These are phyloP conservation scores for Nyctibius bracteatus DNA, from an alignment of 2,113 vertebrate species.

Conservation along the genomic window DNA sequence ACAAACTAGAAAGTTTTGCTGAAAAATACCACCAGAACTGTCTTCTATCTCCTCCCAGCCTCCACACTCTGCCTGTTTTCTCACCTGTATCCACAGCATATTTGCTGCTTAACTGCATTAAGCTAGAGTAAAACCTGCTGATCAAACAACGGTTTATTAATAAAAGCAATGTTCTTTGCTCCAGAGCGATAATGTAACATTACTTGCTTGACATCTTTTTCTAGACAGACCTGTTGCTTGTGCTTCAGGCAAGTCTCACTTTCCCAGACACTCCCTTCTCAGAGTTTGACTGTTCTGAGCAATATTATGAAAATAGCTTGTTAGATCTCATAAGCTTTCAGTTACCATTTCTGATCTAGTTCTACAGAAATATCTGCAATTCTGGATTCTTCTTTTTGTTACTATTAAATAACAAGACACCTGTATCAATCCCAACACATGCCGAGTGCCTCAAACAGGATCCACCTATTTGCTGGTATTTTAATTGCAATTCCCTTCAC, in stretches of 20 bases:
- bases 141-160: neutral
- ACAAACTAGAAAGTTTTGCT: neutral
- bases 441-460: neutral
- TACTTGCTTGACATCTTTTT: slow-evolving; percentile 69
- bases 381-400: neutral
- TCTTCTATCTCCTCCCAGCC: neutral
- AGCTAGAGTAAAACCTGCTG: slow-evolving; percentile 1
- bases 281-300: neutral
- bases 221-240: slow-evolving; percentile 64
- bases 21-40: neutral
- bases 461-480: neutral
- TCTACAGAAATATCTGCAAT: neutral
- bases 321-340: neutral
- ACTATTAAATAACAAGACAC: neutral
- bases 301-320: neutral
- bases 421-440: neutral
- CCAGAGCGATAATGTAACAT: slow-evolving; percentile 17
- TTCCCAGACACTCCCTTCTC: slow-evolving; percentile 68
- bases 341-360: neutral
- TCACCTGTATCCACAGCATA: neutral
- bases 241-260: slow-evolving; percentile 40
- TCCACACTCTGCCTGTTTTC: neutral
- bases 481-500: neutral
- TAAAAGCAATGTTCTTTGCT: neutral
- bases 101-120: neutral